phyloP scores from a whole-genome alignment of 2,888 invertebrate genomes.

The Meiosimyza platycephala region DNA sequence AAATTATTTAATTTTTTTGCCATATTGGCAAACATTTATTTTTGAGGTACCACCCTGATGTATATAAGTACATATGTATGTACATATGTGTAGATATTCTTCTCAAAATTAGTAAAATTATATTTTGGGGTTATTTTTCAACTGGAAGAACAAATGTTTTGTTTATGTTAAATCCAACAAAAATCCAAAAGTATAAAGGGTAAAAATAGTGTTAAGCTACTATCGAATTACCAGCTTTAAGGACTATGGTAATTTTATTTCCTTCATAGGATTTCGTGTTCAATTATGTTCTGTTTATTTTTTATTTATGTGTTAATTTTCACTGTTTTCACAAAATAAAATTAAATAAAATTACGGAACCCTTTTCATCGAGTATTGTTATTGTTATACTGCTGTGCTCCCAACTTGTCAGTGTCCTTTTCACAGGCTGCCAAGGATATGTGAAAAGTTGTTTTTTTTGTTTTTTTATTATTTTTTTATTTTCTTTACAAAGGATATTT shows the following conservation, averaged over 20 bases:
- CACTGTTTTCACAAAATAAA: constrained; percentile 8
- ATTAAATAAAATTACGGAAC: background rate
- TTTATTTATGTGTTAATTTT: constrained; percentile 27
- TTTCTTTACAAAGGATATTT: constrained; percentile 29
- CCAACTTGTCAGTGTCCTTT: constrained; percentile 2
- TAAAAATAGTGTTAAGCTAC: background rate
- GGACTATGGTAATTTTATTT: background rate
- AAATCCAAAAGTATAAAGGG: background rate
- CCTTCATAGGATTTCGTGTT: background rate
- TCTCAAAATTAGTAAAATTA: no score
- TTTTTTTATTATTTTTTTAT: no score
- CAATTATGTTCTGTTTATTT: background rate
- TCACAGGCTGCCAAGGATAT: constrained; percentile 13
- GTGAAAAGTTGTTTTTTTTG: constrained; percentile 26
- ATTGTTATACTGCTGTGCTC: no score
- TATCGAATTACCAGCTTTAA: background rate
- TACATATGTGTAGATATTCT: no score
- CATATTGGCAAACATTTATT: no score
- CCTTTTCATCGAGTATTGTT: background rate
- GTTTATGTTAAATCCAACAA: no score
- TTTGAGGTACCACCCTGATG: no score
- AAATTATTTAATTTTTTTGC: no score
- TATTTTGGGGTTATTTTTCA: no score
- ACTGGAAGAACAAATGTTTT: no score
- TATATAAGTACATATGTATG: no score